Evolutionary conservation across 2,113 vertebrate genomes (phyloP).

Genomic region (Ploceus nigricollis): DNA sequence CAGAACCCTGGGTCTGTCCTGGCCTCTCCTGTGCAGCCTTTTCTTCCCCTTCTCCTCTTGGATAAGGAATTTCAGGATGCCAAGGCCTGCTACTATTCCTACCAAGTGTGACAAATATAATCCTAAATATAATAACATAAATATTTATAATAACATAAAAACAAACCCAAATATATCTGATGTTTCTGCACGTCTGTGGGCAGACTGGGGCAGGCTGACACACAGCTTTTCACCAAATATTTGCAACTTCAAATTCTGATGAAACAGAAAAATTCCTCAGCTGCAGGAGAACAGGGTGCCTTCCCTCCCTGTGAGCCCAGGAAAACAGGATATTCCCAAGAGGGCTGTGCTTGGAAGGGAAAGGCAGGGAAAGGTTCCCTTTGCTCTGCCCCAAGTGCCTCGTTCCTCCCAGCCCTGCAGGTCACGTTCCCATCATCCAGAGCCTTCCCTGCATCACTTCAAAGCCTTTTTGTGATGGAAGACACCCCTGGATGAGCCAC

Average conservation of each 20-base stretch:
- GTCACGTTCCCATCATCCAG: background rate
- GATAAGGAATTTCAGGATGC: background rate
- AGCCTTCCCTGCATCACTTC: background rate
- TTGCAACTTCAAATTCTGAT: background rate
- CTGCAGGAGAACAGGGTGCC: fast-evolving
- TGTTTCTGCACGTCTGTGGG: fast-evolving
- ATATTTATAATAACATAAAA: background rate
- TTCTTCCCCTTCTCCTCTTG: background rate
- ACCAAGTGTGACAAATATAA: fast-evolving
- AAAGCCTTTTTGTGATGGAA: background rate
- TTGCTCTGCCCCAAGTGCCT: fast-evolving
- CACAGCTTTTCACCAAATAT: background rate
- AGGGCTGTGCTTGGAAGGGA: background rate
- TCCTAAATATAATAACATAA: background rate
- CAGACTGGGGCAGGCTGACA: background rate
- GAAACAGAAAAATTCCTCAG: background rate
- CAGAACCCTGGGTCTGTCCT: background rate
- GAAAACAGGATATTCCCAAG: background rate
- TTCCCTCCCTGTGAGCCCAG: background rate
- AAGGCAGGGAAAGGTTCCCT: background rate
- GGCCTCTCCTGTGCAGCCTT: background rate
- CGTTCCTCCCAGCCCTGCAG: background rate
- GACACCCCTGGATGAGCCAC: background rate
- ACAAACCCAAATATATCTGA: fast-evolving
- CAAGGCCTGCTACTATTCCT: background rate